Percentiles rank a stretch among this genome's conserved stretches.
phyloP scores from a whole-genome alignment of 2,888 invertebrate genomes.

The Amphipoea lucens region DNA sequence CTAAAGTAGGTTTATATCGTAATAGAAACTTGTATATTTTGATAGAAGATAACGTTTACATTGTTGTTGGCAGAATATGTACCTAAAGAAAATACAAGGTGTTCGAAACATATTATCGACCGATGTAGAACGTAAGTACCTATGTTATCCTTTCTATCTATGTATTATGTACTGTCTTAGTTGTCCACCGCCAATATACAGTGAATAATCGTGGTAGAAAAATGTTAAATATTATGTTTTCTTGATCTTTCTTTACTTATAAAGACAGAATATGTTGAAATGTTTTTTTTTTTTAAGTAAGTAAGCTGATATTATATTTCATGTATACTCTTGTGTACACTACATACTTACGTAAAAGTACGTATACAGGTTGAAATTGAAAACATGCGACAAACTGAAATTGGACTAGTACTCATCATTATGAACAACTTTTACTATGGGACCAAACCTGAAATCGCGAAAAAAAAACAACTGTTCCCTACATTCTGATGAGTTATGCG shows the following conservation, averaged over 20 bases:
- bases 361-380: not conserved
- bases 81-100: not conserved
- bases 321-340: not conserved
- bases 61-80: not conserved
- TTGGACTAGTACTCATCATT: no score
- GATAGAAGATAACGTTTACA: slow-evolving; percentile 2
- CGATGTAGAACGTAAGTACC: not conserved
- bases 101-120: not conserved
- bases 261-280: not conserved
- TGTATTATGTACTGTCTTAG: no score
- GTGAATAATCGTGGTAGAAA: not conserved
- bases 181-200: not conserved
- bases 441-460: no score
- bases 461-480: no score
- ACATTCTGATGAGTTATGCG: no score
- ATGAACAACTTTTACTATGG: no score
- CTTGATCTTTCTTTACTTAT: not conserved
- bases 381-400: no score
- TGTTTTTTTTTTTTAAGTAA: no score
- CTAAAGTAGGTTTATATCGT: slow-evolving; percentile 41
- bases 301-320: not conserved
- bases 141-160: not conserved
- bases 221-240: not conserved
- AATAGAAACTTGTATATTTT: slow-evolving; percentile 23
- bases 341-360: not conserved